Percentiles rank a stretch among this genome's conserved stretches.
phyloP scores from a whole-genome alignment of 2,797 vertebrate species.

The Sparus aurata region DNA sequence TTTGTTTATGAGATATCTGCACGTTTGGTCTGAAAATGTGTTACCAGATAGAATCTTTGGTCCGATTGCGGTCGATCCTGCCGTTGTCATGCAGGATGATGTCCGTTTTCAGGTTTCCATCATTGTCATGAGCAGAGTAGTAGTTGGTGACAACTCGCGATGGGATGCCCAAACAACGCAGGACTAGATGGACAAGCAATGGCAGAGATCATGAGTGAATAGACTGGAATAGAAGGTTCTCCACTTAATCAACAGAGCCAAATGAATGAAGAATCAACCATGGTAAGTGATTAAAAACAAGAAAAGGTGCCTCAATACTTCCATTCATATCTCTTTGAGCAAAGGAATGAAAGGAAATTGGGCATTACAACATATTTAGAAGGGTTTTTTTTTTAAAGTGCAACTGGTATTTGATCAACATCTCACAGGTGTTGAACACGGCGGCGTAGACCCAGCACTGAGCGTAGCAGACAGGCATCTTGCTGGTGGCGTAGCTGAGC shows the following conservation, averaged over 20 bases:
- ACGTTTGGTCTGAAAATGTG: conserved; percentile 1
- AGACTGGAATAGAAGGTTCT: not conserved
- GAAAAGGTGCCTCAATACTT: not conserved
- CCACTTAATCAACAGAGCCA: not conserved
- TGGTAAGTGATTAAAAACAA: not conserved
- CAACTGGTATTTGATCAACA: not conserved
- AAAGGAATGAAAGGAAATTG: not conserved
- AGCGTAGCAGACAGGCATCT: conserved; percentile 89
- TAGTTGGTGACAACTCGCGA: conserved; percentile 93
- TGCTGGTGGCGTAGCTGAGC: conserved; percentile 85
- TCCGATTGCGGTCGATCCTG: conserved; percentile 87
- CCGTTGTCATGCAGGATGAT: conserved; percentile 92
- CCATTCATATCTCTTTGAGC: not conserved
- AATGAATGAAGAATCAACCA: not conserved
- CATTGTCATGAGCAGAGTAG: conserved; percentile 95
- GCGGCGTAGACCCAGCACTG: conserved; percentile 99
- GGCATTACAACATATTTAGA: not conserved
- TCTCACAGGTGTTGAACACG: conserved; percentile 96
- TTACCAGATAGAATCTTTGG: conserved; percentile 95
- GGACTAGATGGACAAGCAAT: conserved; percentile 80
- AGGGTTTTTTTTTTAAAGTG: not conserved
- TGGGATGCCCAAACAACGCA: conserved; percentile 95
- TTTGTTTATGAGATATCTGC: not conserved
- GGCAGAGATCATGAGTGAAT: not conserved
- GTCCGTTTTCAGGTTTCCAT: conserved; percentile 93